Conservation (phyloP, 2,888 invertebrate genomes). For the Eueremaeus valkanovi region DNA sequence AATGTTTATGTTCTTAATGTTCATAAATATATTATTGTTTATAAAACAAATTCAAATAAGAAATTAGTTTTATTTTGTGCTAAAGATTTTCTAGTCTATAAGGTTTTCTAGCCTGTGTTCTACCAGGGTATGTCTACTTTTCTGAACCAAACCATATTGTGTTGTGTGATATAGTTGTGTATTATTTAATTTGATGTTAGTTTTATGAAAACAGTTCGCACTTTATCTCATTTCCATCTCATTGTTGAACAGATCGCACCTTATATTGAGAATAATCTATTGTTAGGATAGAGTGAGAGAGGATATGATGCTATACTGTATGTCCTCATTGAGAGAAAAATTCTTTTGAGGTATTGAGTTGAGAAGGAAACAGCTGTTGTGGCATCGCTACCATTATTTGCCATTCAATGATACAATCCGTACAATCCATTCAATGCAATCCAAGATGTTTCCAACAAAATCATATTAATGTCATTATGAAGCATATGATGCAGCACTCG, state of each 20-base stretch:
- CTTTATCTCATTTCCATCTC: conserved; percentile 22
- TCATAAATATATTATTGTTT: too few relatives aligned
- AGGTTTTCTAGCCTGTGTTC: too few relatives aligned
- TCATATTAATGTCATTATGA: conserved; percentile 20
- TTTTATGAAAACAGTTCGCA: conserved; percentile 23
- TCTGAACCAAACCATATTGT: too few relatives aligned
- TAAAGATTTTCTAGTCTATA: too few relatives aligned
- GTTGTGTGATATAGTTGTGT: neutral
- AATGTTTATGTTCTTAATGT: too few relatives aligned
- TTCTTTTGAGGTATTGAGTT: neutral
- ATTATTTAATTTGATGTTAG: conserved; percentile 27
- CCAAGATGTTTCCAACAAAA: conserved; percentile 28
- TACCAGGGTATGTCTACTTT: too few relatives aligned
- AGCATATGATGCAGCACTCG: conserved; percentile 21
- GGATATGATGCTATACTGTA: neutral
- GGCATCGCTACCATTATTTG: neutral
- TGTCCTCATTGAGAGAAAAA: conserved; percentile 3
- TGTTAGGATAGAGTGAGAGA: too few relatives aligned
- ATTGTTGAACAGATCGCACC: conserved; percentile 8
- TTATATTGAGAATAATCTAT: conserved; percentile 5
- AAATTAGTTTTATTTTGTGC: too few relatives aligned
- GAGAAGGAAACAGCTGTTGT: conserved; percentile 30
- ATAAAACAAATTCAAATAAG: too few relatives aligned
- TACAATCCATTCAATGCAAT: neutral
- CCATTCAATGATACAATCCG: conserved; percentile 17